Conservation (phyloP, 2,797 vertebrate genomes). For the Amazona finschi region DNA sequence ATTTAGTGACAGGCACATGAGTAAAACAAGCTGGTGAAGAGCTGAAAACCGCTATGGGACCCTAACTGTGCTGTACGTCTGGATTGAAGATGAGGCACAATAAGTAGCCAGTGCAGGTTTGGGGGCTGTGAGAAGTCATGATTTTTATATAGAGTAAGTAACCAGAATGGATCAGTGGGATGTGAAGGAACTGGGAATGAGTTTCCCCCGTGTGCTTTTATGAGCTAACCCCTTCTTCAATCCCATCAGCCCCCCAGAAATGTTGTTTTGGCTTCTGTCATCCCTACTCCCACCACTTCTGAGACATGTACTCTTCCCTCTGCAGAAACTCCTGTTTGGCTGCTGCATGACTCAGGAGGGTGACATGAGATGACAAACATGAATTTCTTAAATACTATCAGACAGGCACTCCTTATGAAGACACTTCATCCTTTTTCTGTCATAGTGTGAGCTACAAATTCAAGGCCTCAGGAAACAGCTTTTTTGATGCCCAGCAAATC, state of each 20-base stretch:
- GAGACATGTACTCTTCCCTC: neutral
- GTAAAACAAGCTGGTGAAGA: neutral
- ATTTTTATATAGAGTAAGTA: neutral
- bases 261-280: neutral
- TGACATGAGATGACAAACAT: neutral
- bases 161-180: neutral
- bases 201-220: neutral
- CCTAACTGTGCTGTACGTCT: neutral
- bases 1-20: neutral
- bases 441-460: neutral
- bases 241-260: neutral
- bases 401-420: neutral
- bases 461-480: neutral
- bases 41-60: accelerated
- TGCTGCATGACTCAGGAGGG: neutral
- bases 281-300: neutral
- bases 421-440: neutral
- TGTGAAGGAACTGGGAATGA: neutral
- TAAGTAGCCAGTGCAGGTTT: neutral
- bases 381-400: neutral
- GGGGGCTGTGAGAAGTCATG: neutral
- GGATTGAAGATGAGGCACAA: neutral
- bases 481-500: neutral
- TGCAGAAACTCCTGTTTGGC: neutral
- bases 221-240: neutral